Base-by-base conservation (phyloP, 2,888 invertebrate genomes). In the Sycophila texana region DNA sequence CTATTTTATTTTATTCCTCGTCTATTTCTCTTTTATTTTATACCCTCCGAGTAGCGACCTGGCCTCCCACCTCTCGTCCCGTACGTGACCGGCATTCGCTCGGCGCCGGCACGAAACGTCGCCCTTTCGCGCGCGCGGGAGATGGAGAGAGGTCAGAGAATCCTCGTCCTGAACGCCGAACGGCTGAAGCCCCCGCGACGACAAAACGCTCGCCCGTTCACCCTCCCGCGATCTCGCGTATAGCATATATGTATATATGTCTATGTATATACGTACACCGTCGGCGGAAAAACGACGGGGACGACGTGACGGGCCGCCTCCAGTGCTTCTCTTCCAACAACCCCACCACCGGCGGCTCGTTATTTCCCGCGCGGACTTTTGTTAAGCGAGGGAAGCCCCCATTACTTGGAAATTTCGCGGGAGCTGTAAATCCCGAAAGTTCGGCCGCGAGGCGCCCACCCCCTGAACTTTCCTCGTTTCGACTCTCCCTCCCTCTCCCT, bases 381-480 rank as follows among this genome's bases (percentile, higher is more conserved):
- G 82, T 82, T 80, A 80, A 82, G 80, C 74, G 74, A 39, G n/a
- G n/a, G n/a, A n/a, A n/a, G 39, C 39, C 39, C 26, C 67, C 55
- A 57, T 80, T 77, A 79, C 80, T 82, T 82, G 72, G 75, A 58
- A 74, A 81, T 81, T 77, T 79, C 70, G 74, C 10, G 47, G 47
- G 74, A 61, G 77, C 55, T 78, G 80, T 82, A 82, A 80, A 82
- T 82, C 75, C 74, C 60, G 39, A 80, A 82, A 82, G 80, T 80
- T 82, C 65, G 39, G 22, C 39, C 53, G 57, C 63, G 51, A 47
- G 22, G 47, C 65, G 51, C 51, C 26, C 7, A 16, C 57, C 66
- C 47, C 18, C 51, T 16, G 58, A 81, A 81, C 74, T 81, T 81
- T 81, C 63, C 81, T 81, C 79, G 77, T 81, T 81, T 73, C 73